phyloP scores from a whole-genome alignment of 2,113 vertebrate species.

The Bubo scandiacus region DNA sequence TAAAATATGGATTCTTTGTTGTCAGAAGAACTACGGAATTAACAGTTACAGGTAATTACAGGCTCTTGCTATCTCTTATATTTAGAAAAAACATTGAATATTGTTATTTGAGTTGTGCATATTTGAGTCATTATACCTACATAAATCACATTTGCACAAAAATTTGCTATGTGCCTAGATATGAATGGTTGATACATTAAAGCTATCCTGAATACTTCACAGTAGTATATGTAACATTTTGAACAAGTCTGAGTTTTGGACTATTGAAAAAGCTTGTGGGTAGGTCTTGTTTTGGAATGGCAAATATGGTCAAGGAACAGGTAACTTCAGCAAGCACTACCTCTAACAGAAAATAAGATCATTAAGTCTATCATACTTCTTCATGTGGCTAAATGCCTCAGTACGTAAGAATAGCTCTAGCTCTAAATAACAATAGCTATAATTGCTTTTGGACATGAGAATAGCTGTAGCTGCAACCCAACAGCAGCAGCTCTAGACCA shows the following conservation, averaged over 20 bases:
- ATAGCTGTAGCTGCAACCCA: not conserved
- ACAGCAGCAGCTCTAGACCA: not conserved
- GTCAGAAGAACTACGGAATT: slow-evolving; percentile 95
- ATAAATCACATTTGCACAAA: not conserved
- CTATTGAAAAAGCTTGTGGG: not conserved
- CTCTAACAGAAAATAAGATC: not conserved
- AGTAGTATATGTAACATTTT: not conserved
- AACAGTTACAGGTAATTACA: slow-evolving; percentile 91
- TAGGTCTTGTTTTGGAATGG: not conserved
- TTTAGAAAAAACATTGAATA: not conserved
- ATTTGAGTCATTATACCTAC: not conserved
- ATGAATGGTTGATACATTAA: not conserved
- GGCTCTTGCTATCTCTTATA: not conserved
- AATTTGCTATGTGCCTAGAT: not conserved
- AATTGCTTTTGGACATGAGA: not conserved
- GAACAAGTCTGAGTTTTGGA: not conserved
- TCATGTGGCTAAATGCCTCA: not conserved
- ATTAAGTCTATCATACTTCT: not conserved
- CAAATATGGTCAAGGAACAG: not conserved
- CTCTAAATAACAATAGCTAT: not conserved
- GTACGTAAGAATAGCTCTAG: not conserved
- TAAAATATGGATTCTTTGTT: slow-evolving; percentile 93
- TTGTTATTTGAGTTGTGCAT: not conserved
- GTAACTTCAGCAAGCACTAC: not conserved
- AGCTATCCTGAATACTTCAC: not conserved